Evolutionary conservation across 2,113 vertebrate species (phyloP).

Genomic region (Pseudois nayaur): DNA sequence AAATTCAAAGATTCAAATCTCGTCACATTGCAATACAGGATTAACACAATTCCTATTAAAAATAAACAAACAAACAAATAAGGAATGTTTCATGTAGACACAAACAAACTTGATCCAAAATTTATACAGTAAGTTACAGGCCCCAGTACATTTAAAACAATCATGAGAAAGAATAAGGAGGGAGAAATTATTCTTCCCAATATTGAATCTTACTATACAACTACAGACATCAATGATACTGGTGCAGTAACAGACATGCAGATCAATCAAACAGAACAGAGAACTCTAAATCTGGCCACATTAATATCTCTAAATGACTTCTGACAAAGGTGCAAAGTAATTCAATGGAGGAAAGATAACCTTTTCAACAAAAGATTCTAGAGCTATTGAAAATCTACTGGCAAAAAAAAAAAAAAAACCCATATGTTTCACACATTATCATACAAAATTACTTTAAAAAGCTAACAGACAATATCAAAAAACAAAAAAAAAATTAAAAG

Average conservation of each 20-base stretch:
- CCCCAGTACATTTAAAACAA: not conserved
- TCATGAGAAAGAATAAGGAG: not conserved
- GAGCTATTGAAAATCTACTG: not conserved
- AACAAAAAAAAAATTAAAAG: not conserved
- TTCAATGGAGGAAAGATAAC: not conserved
- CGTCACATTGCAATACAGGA: not conserved
- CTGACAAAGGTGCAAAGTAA: not conserved
- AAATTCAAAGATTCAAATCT: not conserved
- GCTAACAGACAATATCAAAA: not conserved
- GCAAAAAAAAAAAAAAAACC: not conserved
- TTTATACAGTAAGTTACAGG: not conserved
- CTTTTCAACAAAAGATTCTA: not conserved
- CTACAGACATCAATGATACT: not conserved
- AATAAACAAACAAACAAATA: not conserved
- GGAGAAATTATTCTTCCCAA: not conserved
- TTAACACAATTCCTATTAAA: not conserved
- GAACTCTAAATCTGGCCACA: not conserved
- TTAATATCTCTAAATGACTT: not conserved
- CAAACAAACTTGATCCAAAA: not conserved
- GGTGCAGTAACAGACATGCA: not conserved
- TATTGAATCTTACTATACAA: not conserved
- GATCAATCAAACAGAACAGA: not conserved
- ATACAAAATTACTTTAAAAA: not conserved
- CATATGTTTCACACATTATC: not conserved
- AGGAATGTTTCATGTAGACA: not conserved